These are phyloP conservation scores for Geotrypetes seraphini DNA, from an alignment of 2,797 vertebrate species.

Conservation along the genomic window DNA sequence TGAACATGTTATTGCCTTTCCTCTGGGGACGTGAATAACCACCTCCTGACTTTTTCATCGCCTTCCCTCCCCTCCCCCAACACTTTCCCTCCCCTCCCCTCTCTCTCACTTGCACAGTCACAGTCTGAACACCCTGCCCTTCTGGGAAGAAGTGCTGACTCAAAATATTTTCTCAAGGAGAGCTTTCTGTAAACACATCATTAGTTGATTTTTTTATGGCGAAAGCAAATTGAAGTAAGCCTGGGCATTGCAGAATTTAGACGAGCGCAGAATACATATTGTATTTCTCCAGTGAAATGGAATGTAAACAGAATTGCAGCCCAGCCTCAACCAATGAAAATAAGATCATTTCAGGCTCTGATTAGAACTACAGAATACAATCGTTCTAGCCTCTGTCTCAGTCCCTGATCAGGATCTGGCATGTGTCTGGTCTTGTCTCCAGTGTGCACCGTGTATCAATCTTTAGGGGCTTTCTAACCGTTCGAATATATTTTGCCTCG, in stretches of 20 bases:
- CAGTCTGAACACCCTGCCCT: constrained; percentile 18
- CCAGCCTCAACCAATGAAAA: too few relatives aligned
- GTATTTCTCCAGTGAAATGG: not conserved
- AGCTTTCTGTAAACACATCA: constrained; percentile 14
- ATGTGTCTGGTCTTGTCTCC: too few relatives aligned
- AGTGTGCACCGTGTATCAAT: too few relatives aligned
- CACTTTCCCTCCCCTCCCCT: too few relatives aligned
- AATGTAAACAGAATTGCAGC: too few relatives aligned
- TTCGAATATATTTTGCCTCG: too few relatives aligned
- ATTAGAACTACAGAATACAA: too few relatives aligned
- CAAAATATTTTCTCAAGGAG: constrained; percentile 20
- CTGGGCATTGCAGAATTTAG: too few relatives aligned
- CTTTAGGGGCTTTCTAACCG: too few relatives aligned
- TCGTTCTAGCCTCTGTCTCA: not conserved
- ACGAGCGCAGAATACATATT: not conserved
- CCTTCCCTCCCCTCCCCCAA: too few relatives aligned
- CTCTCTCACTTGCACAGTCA: constrained; percentile 6
- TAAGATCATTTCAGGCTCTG: not conserved
- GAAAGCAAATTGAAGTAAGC: not conserved
- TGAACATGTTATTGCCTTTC: rapidly evolving
- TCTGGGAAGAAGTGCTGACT: constrained; percentile 15
- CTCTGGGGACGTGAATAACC: rapidly evolving
- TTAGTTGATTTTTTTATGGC: not conserved
- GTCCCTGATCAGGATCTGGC: too few relatives aligned
- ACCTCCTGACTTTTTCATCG: not conserved